Percentiles rank a stretch among this genome's conserved stretches.
Evolutionary conservation across 2,888 invertebrate species (phyloP).

Genomic region (Venusia cambrica): DNA sequence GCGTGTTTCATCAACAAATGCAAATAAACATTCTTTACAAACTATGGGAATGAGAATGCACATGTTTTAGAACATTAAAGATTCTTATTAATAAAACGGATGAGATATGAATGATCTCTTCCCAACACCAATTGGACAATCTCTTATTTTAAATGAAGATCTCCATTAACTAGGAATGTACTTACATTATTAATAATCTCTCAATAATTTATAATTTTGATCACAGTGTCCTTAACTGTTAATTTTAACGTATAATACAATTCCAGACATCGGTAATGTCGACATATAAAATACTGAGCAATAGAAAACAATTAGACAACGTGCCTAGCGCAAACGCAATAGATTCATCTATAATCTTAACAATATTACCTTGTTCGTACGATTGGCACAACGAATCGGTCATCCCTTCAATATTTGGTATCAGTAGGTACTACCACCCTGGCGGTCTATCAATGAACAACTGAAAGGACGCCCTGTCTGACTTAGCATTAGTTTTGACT

Average conservation of each 20-base stretch:
- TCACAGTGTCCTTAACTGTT: conserved; percentile 80
- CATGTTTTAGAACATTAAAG: conserved; percentile 51
- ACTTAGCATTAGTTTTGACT: conserved; percentile 72
- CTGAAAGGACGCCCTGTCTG: conserved; percentile 55
- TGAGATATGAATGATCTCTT: conserved; percentile 15
- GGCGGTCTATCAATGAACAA: conserved; percentile 25
- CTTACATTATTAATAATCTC: conserved; percentile 78
- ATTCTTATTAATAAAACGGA: conserved; percentile 16
- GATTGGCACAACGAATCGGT: conserved; percentile 71
- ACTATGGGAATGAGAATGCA: conserved; percentile 54
- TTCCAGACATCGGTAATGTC: conserved; percentile 66
- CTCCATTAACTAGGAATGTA: conserved; percentile 77
- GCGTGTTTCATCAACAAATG: conserved; percentile 58
- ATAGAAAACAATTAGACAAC: conserved; percentile 75
- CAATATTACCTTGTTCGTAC: conserved; percentile 72
- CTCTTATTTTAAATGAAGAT: conserved; percentile 64
- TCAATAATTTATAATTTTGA: conserved; percentile 81
- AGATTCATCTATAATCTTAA: conserved; percentile 71
- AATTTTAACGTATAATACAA: conserved; percentile 78
- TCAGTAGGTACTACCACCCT: conserved; percentile 31
- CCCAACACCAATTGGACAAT: conserved; percentile 56
- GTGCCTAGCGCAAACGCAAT: conserved; percentile 67
- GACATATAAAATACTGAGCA: conserved; percentile 78
- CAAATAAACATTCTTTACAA: conserved; percentile 48
- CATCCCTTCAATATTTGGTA: conserved; percentile 74